phyloP scores from a whole-genome alignment of 1,140 invertebrate species.

The Polypedilum vanderplanki region DNA sequence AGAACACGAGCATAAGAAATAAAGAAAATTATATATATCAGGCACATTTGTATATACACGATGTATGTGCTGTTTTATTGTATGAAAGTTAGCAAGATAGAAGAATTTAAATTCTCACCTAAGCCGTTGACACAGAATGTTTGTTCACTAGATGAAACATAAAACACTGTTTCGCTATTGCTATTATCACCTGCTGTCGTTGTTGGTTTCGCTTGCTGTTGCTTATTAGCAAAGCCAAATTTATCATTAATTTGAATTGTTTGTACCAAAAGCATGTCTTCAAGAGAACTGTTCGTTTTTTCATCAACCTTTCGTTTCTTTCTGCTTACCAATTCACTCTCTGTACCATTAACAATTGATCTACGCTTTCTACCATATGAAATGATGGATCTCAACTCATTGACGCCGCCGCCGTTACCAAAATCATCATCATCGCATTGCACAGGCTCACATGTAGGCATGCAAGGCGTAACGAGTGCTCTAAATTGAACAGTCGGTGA shows the following conservation, averaged over 20 bases:
- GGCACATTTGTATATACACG: neutral
- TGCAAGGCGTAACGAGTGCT: slow-evolving; percentile 85
- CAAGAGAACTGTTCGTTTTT: slow-evolving; percentile 41
- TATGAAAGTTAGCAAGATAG: neutral
- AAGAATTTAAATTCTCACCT: neutral
- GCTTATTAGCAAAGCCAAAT: slow-evolving; percentile 67
- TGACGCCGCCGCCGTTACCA: slow-evolving; percentile 51
- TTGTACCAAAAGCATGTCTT: slow-evolving; percentile 78
- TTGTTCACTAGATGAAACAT: neutral
- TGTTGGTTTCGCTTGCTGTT: slow-evolving; percentile 35
- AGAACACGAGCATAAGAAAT: slow-evolving; percentile 6
- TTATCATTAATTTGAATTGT: slow-evolving; percentile 89
- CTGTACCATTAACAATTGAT: slow-evolving; percentile 38
- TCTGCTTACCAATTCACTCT: slow-evolving; percentile 30
- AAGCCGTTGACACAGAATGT: slow-evolving; percentile 22
- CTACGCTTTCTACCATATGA: slow-evolving; percentile 63
- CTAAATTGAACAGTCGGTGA: slow-evolving; percentile 91
- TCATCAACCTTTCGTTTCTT: neutral
- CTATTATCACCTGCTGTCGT: neutral
- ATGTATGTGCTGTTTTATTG: neutral
- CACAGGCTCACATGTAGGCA: slow-evolving; percentile 83
- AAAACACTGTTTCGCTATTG: slow-evolving; percentile 15
- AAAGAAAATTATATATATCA: neutral
- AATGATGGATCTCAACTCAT: slow-evolving; percentile 65
- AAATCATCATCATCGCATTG: slow-evolving; percentile 70